Base-by-base conservation (phyloP, 2,888 invertebrate genomes). In the Eupithecia subfuscata region DNA sequence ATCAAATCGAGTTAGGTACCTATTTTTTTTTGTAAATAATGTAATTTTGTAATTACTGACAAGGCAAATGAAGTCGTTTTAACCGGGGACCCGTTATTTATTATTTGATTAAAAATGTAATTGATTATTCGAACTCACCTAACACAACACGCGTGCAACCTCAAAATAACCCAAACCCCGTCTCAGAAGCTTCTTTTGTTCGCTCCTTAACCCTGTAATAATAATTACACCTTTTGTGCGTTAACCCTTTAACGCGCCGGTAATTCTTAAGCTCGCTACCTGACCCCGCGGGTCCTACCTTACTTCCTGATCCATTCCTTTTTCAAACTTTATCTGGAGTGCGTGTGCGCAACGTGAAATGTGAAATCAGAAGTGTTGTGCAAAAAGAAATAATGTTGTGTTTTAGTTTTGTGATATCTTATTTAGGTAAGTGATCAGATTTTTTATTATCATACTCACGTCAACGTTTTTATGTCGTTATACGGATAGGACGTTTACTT, bases 261-360 rank as follows among this genome's bases (percentile, higher is more conserved):
- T 92, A 91, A 92, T 92, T 93, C 94, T 93, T 92, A 91, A 88
- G 88, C 89, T 89, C 87, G 91, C 93, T 94, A 95, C 95, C 95
- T 94, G 94, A 94, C 93, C 93, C 90, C 87, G 82, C 82, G 78
- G 83, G 86, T 87, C 85, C 85, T 87, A 88, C 88, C 88, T 91
- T 87, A 91, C 90, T 94, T 94, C 93, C 93, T 92, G 90, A 92
- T 91, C 90, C 94, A 94, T 94, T 94, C 91, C 90, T 90, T 92
- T 87, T 85, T 87, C 83, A 86, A 89, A 87, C 88, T 87, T 88
- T 90, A 89, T 89, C 85, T 87, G 83, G 88, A 83, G 88, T 92
- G 94, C 93, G 94, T 92, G 91, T 92, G 93, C 94, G 94, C 94
- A 78, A 82, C 78, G 81, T 83, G 82, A 85, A 84, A 84, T 86